Base-by-base conservation (phyloP, 2,797 vertebrate genomes). In the Macropus fuliginosus region DNA sequence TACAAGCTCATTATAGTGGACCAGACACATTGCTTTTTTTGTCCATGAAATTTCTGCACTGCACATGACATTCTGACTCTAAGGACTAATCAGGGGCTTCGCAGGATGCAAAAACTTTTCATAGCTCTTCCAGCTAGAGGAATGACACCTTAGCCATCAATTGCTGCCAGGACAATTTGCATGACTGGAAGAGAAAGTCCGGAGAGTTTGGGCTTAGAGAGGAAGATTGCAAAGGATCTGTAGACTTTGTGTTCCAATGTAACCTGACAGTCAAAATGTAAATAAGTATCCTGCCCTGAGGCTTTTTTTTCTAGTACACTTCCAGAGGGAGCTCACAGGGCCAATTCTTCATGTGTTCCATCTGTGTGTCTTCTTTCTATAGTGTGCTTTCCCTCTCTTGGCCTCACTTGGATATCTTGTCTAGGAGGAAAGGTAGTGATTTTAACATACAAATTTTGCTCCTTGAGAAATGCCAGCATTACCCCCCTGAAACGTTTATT, bases 401-500 rank as follows among this genome's bases (percentile, higher is more conserved):
- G 74, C 16, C 27, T 91, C n/a, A 21, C 4, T 14, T 11, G 6
- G 31, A 27, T 92, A 3, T 34, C 40, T 54, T 52, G n/a, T 90
- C 92, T 81, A 55, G 18, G 56, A 29, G 40, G 54, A 56, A 74
- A 8, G 40, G 40, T 52, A 16, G 52, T 55, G 14, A 74, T 81
- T 59, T 9, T 29, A 55, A 29, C 95, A 62, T 89, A 40, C 28
- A 56, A 55, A 24, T 90, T 96, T 95, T 54, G 24, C 5, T 91
- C 50, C 56, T 91, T 54, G 91, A n/a, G 87, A 27, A 62, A 54
- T 92, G 21, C 91, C 14, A 55, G 59, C 56, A 18, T 11, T 87
- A 4, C 27, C 95, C 52, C 92, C 91, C 93, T 95, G 54, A 95
- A 27, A 94, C 62, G 21, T 50, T 95, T 54, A 56, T 95, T 95